Evolutionary conservation across 2,797 vertebrate genomes (phyloP), one percentile per base, ranked within the genome.

Genomic region (Tamandua tetradactyla): DNA sequence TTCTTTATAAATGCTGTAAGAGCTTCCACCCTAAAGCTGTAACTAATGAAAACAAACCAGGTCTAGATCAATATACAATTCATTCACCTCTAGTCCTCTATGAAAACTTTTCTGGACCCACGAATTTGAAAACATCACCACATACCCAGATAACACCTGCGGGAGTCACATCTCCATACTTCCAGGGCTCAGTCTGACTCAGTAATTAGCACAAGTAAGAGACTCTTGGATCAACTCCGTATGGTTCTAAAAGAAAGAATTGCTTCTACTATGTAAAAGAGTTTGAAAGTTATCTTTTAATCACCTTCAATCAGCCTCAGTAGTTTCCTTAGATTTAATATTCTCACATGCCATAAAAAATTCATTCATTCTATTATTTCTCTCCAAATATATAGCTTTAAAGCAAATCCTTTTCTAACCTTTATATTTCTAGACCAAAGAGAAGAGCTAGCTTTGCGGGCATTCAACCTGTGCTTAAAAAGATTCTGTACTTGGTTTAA

Each of bases 1-100:
- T 15, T 25, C 93, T 61, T 82, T 89, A 18, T 75, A 44, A 61
- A 32, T 83, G 75, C 89, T 96, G 52, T 91, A 57, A 86, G 37
- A 72, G 61, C 74, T 57, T 86, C 71, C 27, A 74, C 52, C 72
- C 18, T 27, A 23, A 72, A 88, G 35, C 13, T 64, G 35, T 30
- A 82, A 25, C 15, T 15, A 78, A 78, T 30, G 22, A 90, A 78
- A 64, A 49, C 22, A 87, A 72, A 13, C 17, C 74, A 74, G 17
- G 5, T 85, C 44, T 91, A 30, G 15, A 27, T 42, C 66, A 47
- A 74, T 30, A 76, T 64, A 59, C 17, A 76, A 76, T 79, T 86
- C 66, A 79, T 52, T 75, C 32, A 10, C 32, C 30, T 35, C 40
- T 4, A 42, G 49, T 40, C 32, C 18, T 74, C 52, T 40, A 23